Evolutionary conservation across 2,888 invertebrate species (phyloP), one percentile per base, ranked within the genome.

Genomic region (Drosophila emarginata): DNA sequence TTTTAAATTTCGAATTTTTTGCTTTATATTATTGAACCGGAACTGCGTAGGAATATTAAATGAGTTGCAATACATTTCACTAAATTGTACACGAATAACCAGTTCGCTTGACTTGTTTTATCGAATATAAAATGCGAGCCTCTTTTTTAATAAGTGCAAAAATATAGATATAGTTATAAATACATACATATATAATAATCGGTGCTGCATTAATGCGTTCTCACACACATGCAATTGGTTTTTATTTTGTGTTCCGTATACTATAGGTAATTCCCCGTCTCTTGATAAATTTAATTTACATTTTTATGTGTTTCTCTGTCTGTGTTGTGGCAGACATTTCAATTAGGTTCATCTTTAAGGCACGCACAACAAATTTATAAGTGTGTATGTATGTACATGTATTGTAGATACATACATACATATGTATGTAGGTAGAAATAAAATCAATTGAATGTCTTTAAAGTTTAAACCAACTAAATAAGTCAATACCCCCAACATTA

Each of bases 321-420:
- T 45, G 6, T 1, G 18, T 21, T 45, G 45, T 5, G 45, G 45
- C 45, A 45, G 45, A 45, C 18, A 45, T 45, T 45, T 45, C 45
- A 45, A 45, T 45, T 45, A 45, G 45, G 11, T 21, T 21, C 21
- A 18, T 21, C 18, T 12, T 9, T 11, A 45, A 45, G 60, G 78
- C 75, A 83, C 84, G 80, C 81, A 87, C 67, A 21, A 45, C 32
- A 32, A 9, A 26, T 26, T 32, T 32, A 4, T 32, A 26, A 5
- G 4, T 9, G 9, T 2, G 11, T 32, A 9, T 32, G 32, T 32
- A 9, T 7, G 2, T 11, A 9, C 2, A 2, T 12, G 1, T n/a
- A n/a, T n/a, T n/a, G n/a, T n/a, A n/a, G n/a, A n/a, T 32, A 9
- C 9, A 9, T 32, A 9, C 1, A 0, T 11, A 9, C 2, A 2